Evolutionary conservation across 2,888 invertebrate species (phyloP).

Genomic region (Koerneria pararmatus): DNA sequence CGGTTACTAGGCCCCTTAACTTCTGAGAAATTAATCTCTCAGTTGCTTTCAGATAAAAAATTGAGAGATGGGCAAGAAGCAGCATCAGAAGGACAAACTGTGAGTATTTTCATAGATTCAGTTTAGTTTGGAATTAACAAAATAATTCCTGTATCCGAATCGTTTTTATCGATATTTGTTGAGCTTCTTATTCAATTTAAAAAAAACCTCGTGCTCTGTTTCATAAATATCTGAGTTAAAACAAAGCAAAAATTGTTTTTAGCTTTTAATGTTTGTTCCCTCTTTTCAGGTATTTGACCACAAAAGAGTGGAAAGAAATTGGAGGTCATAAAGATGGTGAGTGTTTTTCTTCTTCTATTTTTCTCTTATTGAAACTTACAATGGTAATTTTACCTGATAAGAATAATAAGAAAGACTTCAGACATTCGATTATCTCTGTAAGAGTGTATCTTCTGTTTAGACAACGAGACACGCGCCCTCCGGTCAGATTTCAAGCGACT

Average conservation of each 20-base stretch:
- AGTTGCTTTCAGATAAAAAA: no score
- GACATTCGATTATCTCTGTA: slow-evolving; percentile 57
- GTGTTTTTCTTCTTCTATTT: slow-evolving; percentile 12
- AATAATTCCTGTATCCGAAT: no score
- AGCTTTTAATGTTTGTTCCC: background rate
- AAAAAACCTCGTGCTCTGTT: no score
- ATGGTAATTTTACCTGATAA: background rate
- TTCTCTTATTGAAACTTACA: no score
- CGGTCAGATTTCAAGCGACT: slow-evolving; percentile 76
- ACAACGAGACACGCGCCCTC: slow-evolving; percentile 48
- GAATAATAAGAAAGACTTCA: no score
- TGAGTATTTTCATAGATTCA: no score
- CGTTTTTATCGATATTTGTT: no score
- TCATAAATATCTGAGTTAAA: background rate
- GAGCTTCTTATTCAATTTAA: no score
- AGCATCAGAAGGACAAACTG: slow-evolving; percentile 57
- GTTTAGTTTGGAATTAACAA: no score
- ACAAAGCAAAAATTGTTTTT: slow-evolving; percentile 11
- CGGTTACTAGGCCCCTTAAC: no score
- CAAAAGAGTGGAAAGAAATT: slow-evolving; percentile 56
- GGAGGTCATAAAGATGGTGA: slow-evolving; percentile 59
- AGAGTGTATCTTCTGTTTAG: slow-evolving; percentile 42
- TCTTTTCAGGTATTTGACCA: slow-evolving; percentile 50
- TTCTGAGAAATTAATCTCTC: no score
- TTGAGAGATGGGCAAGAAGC: slow-evolving; percentile 57